Percentiles rank a stretch among this genome's conserved stretches.
Conservation (phyloP, 2,888 invertebrate genomes). For the Eupithecia tripunctaria region DNA sequence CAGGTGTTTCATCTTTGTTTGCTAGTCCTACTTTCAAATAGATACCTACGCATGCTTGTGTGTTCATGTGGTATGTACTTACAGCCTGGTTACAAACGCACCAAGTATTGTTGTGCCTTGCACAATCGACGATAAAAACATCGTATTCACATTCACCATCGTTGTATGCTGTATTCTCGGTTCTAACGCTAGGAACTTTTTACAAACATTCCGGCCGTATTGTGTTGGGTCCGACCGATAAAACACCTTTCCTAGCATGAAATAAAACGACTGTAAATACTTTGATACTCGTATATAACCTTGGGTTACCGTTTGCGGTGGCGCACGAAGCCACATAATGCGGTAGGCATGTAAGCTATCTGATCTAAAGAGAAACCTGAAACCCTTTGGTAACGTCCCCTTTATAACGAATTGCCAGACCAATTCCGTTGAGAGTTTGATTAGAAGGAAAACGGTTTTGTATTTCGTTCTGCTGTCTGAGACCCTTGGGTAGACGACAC, state of each 20-base stretch:
- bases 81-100: background rate
- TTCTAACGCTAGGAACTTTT: constrained; percentile 3
- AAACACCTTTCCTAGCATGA: constrained; percentile 25
- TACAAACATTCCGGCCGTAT: background rate
- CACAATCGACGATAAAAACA: constrained; percentile 16
- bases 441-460: constrained; percentile 40
- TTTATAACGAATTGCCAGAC: constrained; percentile 39
- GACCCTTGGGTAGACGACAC: background rate
- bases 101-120: constrained; percentile 8
- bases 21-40: constrained; percentile 16
- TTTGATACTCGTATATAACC: constrained; percentile 41
- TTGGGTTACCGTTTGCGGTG: constrained; percentile 61
- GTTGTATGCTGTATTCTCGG: background rate
- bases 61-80: background rate
- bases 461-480: background rate
- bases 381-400: constrained; percentile 50
- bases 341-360: constrained; percentile 66
- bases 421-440: constrained; percentile 41
- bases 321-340: constrained; percentile 76
- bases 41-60: constrained; percentile 9
- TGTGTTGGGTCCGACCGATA: constrained; percentile 23
- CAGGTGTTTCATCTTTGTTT: constrained; percentile 14
- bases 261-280: constrained; percentile 26
- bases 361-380: constrained; percentile 74
- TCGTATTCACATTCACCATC: background rate